Percentiles rank a stretch among this genome's conserved stretches.
These are phyloP conservation scores for Brachionus rubens DNA, from an alignment of 1,140 invertebrate species.

Conservation along the genomic window DNA sequence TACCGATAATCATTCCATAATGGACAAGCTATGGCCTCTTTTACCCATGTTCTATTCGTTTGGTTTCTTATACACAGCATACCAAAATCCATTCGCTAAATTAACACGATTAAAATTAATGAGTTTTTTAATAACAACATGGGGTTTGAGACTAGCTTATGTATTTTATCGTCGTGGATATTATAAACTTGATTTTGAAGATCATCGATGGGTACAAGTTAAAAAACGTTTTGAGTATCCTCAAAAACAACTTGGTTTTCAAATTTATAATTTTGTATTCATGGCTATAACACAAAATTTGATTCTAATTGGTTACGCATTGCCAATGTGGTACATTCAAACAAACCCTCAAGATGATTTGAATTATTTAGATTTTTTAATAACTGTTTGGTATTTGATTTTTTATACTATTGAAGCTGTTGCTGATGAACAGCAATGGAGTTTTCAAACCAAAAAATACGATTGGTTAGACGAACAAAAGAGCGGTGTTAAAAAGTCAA, in stretches of 20 bases:
- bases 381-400: not conserved
- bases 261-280: conserved; percentile 28
- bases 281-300: conserved; percentile 38
- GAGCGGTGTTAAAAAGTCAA: not conserved
- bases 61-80: not conserved
- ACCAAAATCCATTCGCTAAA: not conserved
- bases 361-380: not conserved
- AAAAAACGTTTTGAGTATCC: conserved; percentile 40
- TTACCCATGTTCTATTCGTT: conserved; percentile 33
- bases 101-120: not conserved
- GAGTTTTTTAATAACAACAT: conserved; percentile 11
- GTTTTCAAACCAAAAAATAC: conserved; percentile 17
- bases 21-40: conserved; percentile 34
- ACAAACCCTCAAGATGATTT: conserved; percentile 11
- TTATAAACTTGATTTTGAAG: conserved; percentile 34
- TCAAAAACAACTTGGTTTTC: conserved; percentile 31
- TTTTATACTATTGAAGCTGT: conserved; percentile 27
- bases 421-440: conserved; percentile 43
- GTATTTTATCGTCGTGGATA: conserved; percentile 21
- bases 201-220: conserved; percentile 21
- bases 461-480: conserved; percentile 18
- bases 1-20: conserved; percentile 15
- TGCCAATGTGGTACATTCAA: conserved; percentile 37
- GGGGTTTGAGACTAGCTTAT: conserved; percentile 35
- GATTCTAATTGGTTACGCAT: conserved; percentile 21